Conservation (phyloP, 1,140 invertebrate species). For the Ostrea denselamellosa region DNA sequence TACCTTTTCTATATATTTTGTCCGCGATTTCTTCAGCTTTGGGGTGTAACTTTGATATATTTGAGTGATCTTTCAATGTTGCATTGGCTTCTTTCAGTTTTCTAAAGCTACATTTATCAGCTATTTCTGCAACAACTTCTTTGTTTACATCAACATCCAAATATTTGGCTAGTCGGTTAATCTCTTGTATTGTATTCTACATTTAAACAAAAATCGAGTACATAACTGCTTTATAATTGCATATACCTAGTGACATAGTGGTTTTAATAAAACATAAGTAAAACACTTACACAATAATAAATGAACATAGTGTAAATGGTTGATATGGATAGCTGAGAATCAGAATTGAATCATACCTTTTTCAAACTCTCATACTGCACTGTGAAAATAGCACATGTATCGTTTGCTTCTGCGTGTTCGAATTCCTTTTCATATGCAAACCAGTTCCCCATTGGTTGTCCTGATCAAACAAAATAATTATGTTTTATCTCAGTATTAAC, state of each 20-base stretch:
- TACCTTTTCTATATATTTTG: constrained; percentile 1
- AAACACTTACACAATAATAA: too few relatives aligned
- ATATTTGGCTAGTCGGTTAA: constrained; percentile 22
- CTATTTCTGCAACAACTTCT: constrained; percentile 28
- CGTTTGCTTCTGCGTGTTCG: neutral
- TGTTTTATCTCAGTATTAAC: too few relatives aligned
- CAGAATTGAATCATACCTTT: neutral
- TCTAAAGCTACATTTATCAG: constrained; percentile 41
- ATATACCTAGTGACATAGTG: too few relatives aligned
- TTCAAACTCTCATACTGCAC: neutral
- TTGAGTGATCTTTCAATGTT: neutral
- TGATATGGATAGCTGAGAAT: too few relatives aligned
- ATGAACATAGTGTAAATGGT: too few relatives aligned
- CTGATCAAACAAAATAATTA: neutral
- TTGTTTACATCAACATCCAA: constrained; percentile 1
- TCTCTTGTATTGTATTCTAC: constrained; percentile 2
- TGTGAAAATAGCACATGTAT: neutral
- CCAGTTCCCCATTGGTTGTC: neutral
- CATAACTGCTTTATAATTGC: too few relatives aligned
- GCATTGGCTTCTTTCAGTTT: constrained; percentile 7
- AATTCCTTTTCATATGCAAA: neutral
- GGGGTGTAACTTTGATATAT: neutral
- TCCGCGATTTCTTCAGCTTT: neutral
- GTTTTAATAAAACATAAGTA: too few relatives aligned
- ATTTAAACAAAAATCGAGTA: neutral